These are phyloP conservation scores for Luehdorfia chinensis DNA, from an alignment of 1,140 invertebrate genomes.

Conservation along the genomic window DNA sequence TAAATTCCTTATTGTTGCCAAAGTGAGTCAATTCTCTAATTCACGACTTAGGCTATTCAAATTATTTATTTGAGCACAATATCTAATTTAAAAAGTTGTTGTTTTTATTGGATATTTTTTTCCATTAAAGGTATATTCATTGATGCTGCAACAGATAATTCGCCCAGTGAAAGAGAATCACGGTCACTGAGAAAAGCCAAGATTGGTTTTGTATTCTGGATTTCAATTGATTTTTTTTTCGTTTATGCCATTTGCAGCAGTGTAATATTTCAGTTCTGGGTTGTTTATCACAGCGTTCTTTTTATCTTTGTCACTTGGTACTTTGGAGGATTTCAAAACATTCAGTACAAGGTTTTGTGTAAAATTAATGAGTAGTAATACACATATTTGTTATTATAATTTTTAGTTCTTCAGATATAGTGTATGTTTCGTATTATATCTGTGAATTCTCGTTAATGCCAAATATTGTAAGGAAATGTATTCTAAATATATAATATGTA, in stretches of 20 bases:
- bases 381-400: neutral
- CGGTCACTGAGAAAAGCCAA: conserved; percentile 41
- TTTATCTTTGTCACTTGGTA: conserved; percentile 55
- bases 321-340: conserved; percentile 63
- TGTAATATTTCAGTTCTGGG: conserved; percentile 57
- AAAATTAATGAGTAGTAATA: conserved; percentile 25
- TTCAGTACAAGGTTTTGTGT: conserved; percentile 54
- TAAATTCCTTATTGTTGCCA: no score
- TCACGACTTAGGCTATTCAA: no score
- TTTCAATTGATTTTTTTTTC: conserved; percentile 49
- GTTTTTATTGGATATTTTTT: conserved; percentile 17
- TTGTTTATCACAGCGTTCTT: conserved; percentile 51
- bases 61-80: no score
- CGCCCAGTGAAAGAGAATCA: conserved; percentile 32
- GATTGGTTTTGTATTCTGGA: conserved; percentile 56
- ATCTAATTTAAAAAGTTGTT: no score
- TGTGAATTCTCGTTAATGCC: conserved; percentile 55
- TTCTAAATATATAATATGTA: conserved; percentile 8
- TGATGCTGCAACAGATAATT: conserved; percentile 35
- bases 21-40: no score
- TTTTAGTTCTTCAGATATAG: neutral
- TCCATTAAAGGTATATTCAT: conserved; percentile 51
- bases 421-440: conserved; percentile 3
- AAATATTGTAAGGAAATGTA: conserved; percentile 30
- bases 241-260: conserved; percentile 44